Evolutionary conservation across 2,113 vertebrate species (phyloP).

Genomic region (Hystrix brachyura): DNA sequence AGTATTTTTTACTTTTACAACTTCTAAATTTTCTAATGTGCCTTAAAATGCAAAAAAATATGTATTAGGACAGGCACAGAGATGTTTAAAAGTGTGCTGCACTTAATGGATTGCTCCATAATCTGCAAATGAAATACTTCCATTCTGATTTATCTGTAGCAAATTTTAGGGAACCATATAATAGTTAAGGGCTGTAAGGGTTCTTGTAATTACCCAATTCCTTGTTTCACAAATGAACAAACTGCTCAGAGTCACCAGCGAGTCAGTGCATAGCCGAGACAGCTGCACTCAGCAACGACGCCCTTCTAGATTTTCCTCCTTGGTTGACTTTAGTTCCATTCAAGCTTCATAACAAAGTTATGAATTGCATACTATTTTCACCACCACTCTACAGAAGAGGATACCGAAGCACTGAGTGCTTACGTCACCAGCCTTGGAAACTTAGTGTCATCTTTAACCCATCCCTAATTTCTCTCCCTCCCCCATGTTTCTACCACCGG

Average conservation of each 20-base stretch:
- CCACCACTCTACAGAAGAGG: neutral
- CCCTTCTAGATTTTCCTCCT: neutral
- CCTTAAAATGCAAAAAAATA: conserved; percentile 39
- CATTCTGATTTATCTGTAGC: neutral
- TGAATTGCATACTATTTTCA: neutral
- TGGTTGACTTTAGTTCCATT: neutral
- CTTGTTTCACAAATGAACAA: conserved; percentile 39
- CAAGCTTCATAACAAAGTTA: neutral
- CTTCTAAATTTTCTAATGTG: conserved; percentile 31
- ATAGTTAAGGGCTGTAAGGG: neutral
- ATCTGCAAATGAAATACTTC: conserved; percentile 40
- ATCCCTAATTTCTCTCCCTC: neutral
- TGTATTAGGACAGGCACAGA: neutral
- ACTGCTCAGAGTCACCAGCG: neutral
- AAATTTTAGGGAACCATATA: neutral
- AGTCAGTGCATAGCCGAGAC: neutral
- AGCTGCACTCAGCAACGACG: neutral
- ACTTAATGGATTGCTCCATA: neutral
- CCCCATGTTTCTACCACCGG: neutral
- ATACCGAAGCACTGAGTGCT: neutral
- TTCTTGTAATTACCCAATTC: neutral
- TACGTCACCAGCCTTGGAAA: neutral
- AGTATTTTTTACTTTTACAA: neutral
- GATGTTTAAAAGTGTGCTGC: conserved; percentile 10
- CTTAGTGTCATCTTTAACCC: neutral